phyloP scores from a whole-genome alignment of 2,113 vertebrate species.

The Fulica atra region DNA sequence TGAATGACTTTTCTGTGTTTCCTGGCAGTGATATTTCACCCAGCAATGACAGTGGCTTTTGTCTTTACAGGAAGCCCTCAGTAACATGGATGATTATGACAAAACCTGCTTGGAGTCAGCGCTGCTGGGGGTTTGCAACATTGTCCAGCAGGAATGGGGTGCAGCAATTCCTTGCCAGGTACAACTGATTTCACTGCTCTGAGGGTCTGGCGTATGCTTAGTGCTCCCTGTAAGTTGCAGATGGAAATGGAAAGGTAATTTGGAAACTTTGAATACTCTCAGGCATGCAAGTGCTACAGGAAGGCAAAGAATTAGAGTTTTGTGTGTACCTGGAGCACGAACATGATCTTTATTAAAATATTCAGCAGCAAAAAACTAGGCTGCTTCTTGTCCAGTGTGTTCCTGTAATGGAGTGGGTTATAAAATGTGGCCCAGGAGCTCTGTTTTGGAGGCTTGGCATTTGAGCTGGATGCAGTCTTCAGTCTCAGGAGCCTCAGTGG shows the following conservation, averaged over 20 bases:
- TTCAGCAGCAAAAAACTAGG: not conserved
- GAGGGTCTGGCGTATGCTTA: not conserved
- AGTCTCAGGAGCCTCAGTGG: not conserved
- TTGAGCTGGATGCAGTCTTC: not conserved
- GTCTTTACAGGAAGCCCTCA: slow-evolving; percentile 88
- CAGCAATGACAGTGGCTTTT: not conserved
- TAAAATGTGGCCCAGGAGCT: not conserved
- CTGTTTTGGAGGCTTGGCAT: not conserved
- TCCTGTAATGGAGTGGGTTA: not conserved
- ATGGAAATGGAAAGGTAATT: not conserved
- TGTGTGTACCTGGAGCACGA: not conserved
- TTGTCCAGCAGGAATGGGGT: slow-evolving; percentile 97
- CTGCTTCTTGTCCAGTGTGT: not conserved
- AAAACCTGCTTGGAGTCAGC: slow-evolving; percentile 95
- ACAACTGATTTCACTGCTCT: not conserved
- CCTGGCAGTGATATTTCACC: not conserved
- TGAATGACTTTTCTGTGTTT: not conserved
- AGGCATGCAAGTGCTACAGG: not conserved
- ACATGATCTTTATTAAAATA: not conserved
- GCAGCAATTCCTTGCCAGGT: slow-evolving; percentile 95
- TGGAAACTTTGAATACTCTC: not conserved
- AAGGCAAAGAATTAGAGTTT: not conserved
- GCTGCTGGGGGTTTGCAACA: slow-evolving; percentile 89
- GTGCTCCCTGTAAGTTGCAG: not conserved
- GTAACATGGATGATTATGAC: slow-evolving; percentile 95